These are phyloP conservation scores for Lepidurus arcticus DNA, from an alignment of 1,140 invertebrate genomes.

Conservation along the genomic window DNA sequence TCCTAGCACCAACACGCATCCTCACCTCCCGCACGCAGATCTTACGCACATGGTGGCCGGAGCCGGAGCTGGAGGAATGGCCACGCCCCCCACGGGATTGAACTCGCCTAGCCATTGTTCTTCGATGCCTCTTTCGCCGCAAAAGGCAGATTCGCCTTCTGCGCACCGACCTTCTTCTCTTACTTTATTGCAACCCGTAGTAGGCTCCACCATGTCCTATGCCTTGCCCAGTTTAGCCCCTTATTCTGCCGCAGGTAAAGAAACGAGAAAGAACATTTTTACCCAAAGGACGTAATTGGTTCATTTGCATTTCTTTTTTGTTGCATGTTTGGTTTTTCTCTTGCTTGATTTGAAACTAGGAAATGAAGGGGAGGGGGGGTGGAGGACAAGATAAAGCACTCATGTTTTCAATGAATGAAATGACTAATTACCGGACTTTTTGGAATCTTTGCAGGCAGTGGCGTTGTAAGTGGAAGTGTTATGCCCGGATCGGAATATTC, in stretches of 20 bases:
- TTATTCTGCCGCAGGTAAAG: slow-evolving; percentile 57
- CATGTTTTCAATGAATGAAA: background rate
- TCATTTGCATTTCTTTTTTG: background rate
- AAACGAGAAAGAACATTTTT: background rate
- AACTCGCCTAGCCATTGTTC: slow-evolving; percentile 5
- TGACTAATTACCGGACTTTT: slow-evolving; percentile 33
- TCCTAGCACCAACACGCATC: slow-evolving; percentile 35
- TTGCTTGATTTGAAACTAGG: background rate
- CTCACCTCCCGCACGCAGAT: slow-evolving; percentile 36
- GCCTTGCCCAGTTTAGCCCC: slow-evolving; percentile 64
- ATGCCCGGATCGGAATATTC: slow-evolving; percentile 59
- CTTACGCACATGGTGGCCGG: slow-evolving; percentile 25
- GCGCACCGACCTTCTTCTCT: slow-evolving; percentile 37
- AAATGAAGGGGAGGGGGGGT: background rate
- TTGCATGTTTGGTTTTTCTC: slow-evolving; percentile 30
- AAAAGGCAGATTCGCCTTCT: slow-evolving; percentile 33
- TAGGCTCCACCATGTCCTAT: slow-evolving; percentile 48
- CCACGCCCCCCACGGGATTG: slow-evolving; percentile 25
- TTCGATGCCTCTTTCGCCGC: slow-evolving; percentile 32
- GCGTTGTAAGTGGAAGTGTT: slow-evolving; percentile 46
- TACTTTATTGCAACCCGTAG: slow-evolving; percentile 52
- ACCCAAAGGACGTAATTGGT: background rate
- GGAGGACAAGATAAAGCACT: background rate
- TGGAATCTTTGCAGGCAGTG: slow-evolving; percentile 50
- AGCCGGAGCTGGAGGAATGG: slow-evolving; percentile 26